Evolutionary conservation across 1,140 invertebrate species (phyloP).

Genomic region (Drosophila biarmipes): DNA sequence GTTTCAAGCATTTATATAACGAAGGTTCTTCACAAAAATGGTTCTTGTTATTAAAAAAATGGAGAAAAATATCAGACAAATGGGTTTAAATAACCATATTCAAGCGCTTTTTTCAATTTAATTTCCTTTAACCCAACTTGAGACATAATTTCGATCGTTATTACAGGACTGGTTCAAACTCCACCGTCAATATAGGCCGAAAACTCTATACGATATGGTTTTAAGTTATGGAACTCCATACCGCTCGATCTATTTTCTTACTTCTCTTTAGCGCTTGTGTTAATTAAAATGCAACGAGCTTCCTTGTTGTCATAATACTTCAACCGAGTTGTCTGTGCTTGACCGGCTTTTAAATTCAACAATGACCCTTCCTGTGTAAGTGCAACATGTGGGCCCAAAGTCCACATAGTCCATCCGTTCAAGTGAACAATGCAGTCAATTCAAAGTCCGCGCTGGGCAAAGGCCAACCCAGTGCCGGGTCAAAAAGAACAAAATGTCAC

Average conservation of each 20-base stretch:
- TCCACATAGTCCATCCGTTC: no score
- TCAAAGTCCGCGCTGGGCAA: constrained; percentile 27
- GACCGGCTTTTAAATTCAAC: constrained; percentile 34
- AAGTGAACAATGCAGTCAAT: constrained; percentile 54
- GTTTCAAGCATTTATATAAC: neutral
- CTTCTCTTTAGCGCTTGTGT: neutral
- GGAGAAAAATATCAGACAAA: no score
- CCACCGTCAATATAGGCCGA: no score
- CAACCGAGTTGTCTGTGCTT: constrained; percentile 61
- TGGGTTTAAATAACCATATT: no score
- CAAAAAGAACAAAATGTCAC: constrained; percentile 51
- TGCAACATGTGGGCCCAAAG: constrained; percentile 27
- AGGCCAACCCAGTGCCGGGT: constrained; percentile 15
- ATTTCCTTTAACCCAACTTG: no score
- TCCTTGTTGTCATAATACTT: constrained; percentile 74
- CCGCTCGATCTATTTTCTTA: no score
- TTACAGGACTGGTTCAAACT: no score
- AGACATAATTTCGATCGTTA: no score
- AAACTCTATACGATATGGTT: no score
- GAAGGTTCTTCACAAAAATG: no score
- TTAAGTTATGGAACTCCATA: no score
- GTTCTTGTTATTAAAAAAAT: neutral
- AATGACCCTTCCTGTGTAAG: constrained; percentile 6
- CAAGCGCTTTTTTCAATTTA: no score
- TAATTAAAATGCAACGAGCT: constrained; percentile 68